Conservation (phyloP, 2,888 invertebrate species). For the Hirtodrosophila duncani region DNA sequence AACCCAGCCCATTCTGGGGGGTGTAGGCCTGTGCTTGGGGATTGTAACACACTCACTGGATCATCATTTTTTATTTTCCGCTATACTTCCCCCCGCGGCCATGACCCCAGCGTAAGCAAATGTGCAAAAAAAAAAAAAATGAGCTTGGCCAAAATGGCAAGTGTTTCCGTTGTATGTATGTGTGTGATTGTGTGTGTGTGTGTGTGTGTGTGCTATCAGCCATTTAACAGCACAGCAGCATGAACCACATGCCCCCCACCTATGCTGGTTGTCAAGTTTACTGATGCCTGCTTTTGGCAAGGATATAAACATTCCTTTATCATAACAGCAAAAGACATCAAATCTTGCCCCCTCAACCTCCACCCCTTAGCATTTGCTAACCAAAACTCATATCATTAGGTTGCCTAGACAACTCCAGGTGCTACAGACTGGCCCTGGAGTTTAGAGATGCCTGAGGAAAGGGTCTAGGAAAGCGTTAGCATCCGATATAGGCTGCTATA, state of each 20-base stretch:
- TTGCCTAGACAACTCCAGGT: too few relatives aligned
- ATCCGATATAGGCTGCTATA: too few relatives aligned
- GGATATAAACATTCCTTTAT: slow-evolving; percentile 65
- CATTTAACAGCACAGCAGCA: slow-evolving; percentile 50
- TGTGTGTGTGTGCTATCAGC: slow-evolving; percentile 57
- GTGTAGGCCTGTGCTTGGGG: slow-evolving; percentile 1
- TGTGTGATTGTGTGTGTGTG: slow-evolving; percentile 21
- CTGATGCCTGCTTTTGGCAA: slow-evolving; percentile 61
- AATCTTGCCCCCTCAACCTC: too few relatives aligned
- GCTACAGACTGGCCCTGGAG: too few relatives aligned
- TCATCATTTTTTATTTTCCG: slow-evolving; percentile 78
- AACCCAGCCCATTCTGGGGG: too few relatives aligned
- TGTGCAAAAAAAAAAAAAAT: slow-evolving; percentile 51
- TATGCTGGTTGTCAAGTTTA: slow-evolving; percentile 62
- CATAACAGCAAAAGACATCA: too few relatives aligned
- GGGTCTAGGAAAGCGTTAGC: too few relatives aligned
- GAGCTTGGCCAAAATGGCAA: slow-evolving; percentile 64
- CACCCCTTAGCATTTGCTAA: too few relatives aligned
- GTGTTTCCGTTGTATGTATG: slow-evolving; percentile 26
- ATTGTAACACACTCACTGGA: slow-evolving; percentile 59
- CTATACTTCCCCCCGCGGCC: too few relatives aligned
- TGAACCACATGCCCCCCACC: slow-evolving; percentile 11
- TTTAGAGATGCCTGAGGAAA: too few relatives aligned
- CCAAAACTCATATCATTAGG: too few relatives aligned
- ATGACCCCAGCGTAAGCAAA: slow-evolving; percentile 56